Percentiles rank a stretch among this genome's conserved stretches.
These are phyloP conservation scores for Synergus gifuensis DNA, from an alignment of 2,888 invertebrate species.

Conservation along the genomic window DNA sequence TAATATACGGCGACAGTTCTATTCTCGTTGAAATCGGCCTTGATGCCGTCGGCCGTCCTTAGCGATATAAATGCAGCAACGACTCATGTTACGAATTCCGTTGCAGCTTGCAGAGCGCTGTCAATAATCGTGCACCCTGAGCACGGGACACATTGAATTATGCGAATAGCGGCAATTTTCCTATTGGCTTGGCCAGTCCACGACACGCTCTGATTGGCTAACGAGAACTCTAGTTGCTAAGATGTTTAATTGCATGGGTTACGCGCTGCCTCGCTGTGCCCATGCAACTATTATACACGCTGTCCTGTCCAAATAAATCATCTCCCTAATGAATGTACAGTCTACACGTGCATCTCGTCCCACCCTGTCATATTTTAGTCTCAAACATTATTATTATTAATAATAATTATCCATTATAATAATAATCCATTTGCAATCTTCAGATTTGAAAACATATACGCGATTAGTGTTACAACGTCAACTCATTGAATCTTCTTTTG, in stretches of 20 bases:
- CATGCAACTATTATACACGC: slow-evolving; percentile 19
- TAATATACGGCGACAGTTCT: slow-evolving; percentile 41
- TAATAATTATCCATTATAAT: no score
- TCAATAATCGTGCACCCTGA: slow-evolving; percentile 34
- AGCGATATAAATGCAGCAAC: slow-evolving; percentile 24
- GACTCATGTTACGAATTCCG: slow-evolving; percentile 21
- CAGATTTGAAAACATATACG: no score
- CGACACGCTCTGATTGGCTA: slow-evolving; percentile 64
- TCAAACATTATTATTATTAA: not conserved
- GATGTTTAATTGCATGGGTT: slow-evolving; percentile 39
- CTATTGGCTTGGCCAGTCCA: slow-evolving; percentile 58
- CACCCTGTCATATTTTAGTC: not conserved
- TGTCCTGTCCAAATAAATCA: slow-evolving; percentile 34
- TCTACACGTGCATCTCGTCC: slow-evolving; percentile 15
- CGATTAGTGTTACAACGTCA: no score
- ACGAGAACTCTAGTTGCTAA: slow-evolving; percentile 51
- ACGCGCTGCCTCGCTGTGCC: not conserved
- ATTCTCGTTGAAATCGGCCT: slow-evolving; percentile 41
- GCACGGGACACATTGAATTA: slow-evolving; percentile 36
- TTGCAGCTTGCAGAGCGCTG: slow-evolving; percentile 13
- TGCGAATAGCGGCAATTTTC: slow-evolving; percentile 44
- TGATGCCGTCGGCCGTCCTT: slow-evolving; percentile 25
- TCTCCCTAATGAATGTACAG: slow-evolving; percentile 21
- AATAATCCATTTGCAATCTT: no score
- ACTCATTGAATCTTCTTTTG: no score